Evolutionary conservation across 2,113 vertebrate genomes (phyloP).

Genomic region (Picathartes gymnocephalus): DNA sequence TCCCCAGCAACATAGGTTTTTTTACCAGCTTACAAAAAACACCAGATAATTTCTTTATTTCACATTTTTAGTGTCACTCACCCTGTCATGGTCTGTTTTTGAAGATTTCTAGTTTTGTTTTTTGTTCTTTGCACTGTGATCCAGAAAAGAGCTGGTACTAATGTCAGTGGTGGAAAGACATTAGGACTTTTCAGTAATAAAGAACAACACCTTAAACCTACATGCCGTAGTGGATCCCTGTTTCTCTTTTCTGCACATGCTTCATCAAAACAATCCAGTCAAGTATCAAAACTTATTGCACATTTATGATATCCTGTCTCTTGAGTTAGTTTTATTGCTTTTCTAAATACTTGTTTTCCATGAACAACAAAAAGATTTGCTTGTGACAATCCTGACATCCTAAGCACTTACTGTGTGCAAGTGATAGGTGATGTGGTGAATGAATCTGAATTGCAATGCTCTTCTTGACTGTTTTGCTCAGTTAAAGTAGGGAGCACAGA

Average conservation of each 20-base stretch:
- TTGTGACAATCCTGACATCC: slow-evolving; percentile 64
- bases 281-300: neutral
- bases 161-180: neutral
- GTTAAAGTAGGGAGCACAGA: slow-evolving; percentile 48
- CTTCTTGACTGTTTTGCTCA: slow-evolving; percentile 46
- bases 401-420: slow-evolving; percentile 54
- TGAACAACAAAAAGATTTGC: slow-evolving; percentile 63
- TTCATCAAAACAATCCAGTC: neutral
- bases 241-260: neutral
- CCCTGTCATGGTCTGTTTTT: neutral
- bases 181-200: neutral
- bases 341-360: slow-evolving; percentile 39
- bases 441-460: slow-evolving; percentile 68
- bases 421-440: slow-evolving; percentile 37
- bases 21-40: neutral
- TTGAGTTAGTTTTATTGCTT: slow-evolving; percentile 42
- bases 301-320: neutral
- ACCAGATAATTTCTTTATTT: neutral
- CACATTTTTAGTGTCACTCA: neutral
- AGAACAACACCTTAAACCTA: neutral
- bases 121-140: neutral
- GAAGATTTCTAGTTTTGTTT: neutral
- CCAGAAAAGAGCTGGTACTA: neutral
- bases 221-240: neutral
- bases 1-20: neutral